Base-by-base conservation (phyloP, 2,888 invertebrate genomes). In the Spisula solida region DNA sequence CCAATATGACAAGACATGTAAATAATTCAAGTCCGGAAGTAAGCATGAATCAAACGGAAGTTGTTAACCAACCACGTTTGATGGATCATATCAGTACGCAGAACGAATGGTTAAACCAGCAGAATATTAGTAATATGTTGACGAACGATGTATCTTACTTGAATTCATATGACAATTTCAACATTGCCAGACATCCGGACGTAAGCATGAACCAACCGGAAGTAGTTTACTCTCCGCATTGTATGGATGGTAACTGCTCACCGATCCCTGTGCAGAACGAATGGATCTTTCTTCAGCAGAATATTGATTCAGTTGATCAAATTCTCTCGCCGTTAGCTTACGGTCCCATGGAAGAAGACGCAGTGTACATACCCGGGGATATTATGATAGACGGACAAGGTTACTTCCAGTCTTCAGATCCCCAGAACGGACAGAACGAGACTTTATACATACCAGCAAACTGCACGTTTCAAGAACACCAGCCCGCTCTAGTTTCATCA, bases 381-480 rank as follows among this genome's bases (percentile, higher is more conserved):
- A 34, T 84, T 1, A 56, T 79, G 1, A 34, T 85, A 78, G 85
- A 85, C 18, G 85, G 79, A 18, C 79, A 85, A 56, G 34, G 34
- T 10, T 79, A 56, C 55, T 85, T 79, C 41, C 8, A n/a, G 41
- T 31, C 56, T 8, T 29, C 51, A 16, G n/a, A 56, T 2, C 16
- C 41, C n/a, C n/a, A 55, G 5, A 41, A 18, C 56, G 79, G 31
- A 25, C 85, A 55, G 56, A 34, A 79, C 18, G 79, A 85, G 56
- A 12, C 34, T 20, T 85, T 51, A 47, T 79, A 78, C 75, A 79
- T 41, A 4, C 79, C 85, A 10, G 79, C 56, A n/a, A 79, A 25
- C 31, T 34, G 34, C 29, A 55, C 75, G 29, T 55, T 84, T 55
- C n/a, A 56, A 25, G 55, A 18, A 14, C 34, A 79, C 25, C 79